Base-by-base conservation (phyloP, 2,797 vertebrate genomes). In the Fistularia commersonii region DNA sequence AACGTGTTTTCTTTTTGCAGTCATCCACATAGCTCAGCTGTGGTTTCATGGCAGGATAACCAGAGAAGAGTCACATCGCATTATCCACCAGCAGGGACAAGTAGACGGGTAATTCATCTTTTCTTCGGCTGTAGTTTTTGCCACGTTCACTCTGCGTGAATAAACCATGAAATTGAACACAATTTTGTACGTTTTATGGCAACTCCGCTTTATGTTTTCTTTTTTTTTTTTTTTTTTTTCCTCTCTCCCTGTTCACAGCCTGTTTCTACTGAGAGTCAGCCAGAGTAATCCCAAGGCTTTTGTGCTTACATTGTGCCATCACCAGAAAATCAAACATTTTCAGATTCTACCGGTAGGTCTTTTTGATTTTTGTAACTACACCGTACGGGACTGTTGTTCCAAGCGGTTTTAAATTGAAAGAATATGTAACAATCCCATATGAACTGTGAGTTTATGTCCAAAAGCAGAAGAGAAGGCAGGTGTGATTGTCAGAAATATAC, bases 251-350 rank as follows among this genome's bases (percentile, higher is more conserved):
- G 34, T 52, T 1, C 36, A 42, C 75, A 99, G 97, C 80, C 90
- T 99, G 69, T 99, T 98, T 81, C 91, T 99, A 54, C 90, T 99
- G 48, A 91, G 97, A 76, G 95, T 98, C 88, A 99, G 97, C 88
- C 97, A 98, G 89, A 99, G 97, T 80, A 99, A 98, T 77, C 97
- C 97, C 80, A 99, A 97, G 91, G 93, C 97, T 3, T 99, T 98
- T 84, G 97, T 99, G 56, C 95, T 99, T 76, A 98, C 97, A 0
- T 88, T 99, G 86, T 98, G 95, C 88, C 95, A 98, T 84, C 97
- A 99, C 86, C 97, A 99, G 90, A 99, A 99, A 89, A 96, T 99
- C 76, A 98, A 96, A 82, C 96, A 99, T 89, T 99, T 99, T 91
- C 97, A 99, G 87, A 99, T 99, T 74, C 78, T 99, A 78, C 97